Evolutionary conservation across 2,888 invertebrate genomes (phyloP), one percentile per base, ranked within the genome.

Genomic region (Calephelis perditalis): DNA sequence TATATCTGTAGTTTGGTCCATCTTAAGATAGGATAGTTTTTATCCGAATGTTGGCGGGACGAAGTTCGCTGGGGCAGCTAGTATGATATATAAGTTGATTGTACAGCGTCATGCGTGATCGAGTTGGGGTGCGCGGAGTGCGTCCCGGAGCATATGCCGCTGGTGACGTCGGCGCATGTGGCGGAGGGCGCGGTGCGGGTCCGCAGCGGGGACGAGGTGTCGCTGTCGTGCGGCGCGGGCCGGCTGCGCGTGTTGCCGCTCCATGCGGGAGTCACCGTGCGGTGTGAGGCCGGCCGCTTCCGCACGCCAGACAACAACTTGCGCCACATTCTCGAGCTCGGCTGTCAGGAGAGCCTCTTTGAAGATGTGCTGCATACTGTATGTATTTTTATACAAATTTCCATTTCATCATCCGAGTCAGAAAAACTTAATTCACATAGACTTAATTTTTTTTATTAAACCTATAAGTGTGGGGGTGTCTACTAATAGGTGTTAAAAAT

Each of bases 301-400:
- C 76, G 81, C 49, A 73, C 81, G 70, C 67, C 59, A 0, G 68
- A 67, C 63, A 86, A 84, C 71, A 47, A 15, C 58, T 72, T 79
- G 61, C 71, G 78, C 0, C 80, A 80, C 63, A 70, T 90, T 67
- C 76, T 86, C 49, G 85, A 91, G 47, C 80, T 91, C 35, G 89
- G 90, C 71, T 91, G 91, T 72, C 87, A 86, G 75, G 82, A 84
- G 73, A 78, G 74, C 73, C 71, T 86, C 57, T 83, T 84, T 63
- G 89, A 89, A 70, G 91, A 91, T 62, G 85, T 88, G 12, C 66
- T 82, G 71, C 90, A 91, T 60, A 63, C 78, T 70, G 88, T 87
- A 44, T 49, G 67, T 60, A 7, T 54, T 6, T 26, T 15, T 10
- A 26, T 26, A 26, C 15, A 15, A 5, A 10, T 1, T 26, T 3